Base-by-base conservation (phyloP, 2,113 vertebrate genomes). In the Rhinoptilus africanus region DNA sequence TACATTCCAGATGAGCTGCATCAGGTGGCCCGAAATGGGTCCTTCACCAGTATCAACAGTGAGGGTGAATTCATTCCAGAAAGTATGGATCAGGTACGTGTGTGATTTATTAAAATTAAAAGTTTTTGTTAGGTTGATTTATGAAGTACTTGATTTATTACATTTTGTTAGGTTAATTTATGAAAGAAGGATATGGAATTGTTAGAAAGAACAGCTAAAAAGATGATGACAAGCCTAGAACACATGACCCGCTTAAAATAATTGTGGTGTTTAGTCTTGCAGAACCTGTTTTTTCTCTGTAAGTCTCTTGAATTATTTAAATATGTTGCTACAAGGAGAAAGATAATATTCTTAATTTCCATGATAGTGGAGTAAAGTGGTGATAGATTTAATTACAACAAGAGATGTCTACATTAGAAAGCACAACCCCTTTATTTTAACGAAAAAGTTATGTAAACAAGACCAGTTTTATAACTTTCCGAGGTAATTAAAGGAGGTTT, bases 31-130 rank as follows among this genome's bases (percentile, higher is more conserved):
- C 98, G 99, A 93, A 99, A 99, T 83, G 99, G 99, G 74, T 99
- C 99, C 71, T 99, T 99, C 96, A 99, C 99, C 92, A 99, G 99
- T 98, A 99, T 99, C 97, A 99, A 99, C 98, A 99, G 99, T 75
- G 99, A 99, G 95, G 99, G 99, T 45, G 99, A 99, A 96, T 99
- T 99, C 97, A 99, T 99, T 93, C 99, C 99, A 43, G 99, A 99
- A 98, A 99, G 99, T 97, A 99, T 99, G 99, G 99, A 99, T 98
- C 99, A 99, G 98, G 99, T 99, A 98, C 1, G 91, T 85, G 54
- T 71, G 35, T 88, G 27, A 81, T 48, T 90, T 56, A 54, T 51
- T 62, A 88, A 69, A 85, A 92, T 43, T 8, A 43, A n/a, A 34
- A 27, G n/a, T 2, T 89, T 43, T 78, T 85, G 15, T 67, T 72